Conservation (phyloP, 2,888 invertebrate genomes). For the Acleris emargana region DNA sequence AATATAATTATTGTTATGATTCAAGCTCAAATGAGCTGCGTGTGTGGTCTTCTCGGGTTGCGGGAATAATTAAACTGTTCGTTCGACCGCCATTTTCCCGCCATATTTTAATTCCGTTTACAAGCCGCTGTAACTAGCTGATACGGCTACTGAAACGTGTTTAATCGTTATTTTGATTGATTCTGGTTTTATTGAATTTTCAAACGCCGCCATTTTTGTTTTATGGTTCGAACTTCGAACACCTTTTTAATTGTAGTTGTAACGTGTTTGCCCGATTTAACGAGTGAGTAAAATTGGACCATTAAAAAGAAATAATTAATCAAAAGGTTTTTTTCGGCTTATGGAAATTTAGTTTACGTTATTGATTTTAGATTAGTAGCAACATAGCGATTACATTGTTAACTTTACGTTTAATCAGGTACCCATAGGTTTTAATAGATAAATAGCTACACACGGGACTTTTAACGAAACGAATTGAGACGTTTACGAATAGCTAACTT, state of each 20-base stretch:
- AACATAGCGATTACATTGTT: no score
- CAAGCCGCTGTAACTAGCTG: constrained; percentile 47
- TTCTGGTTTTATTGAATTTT: constrained; percentile 37
- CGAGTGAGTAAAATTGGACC: not conserved
- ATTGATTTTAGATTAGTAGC: no score
- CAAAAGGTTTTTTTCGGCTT: not conserved
- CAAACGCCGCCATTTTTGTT: constrained; percentile 32
- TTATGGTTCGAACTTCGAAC: constrained; percentile 15
- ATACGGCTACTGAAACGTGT: constrained; percentile 46
- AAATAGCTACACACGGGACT: no score
- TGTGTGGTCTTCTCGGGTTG: constrained; percentile 75
- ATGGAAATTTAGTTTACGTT: no score
- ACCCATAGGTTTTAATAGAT: no score
- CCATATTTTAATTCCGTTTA: constrained; percentile 70
- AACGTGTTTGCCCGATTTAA: not conserved
- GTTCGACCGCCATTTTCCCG: constrained; percentile 56
- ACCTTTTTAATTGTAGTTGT: constrained; percentile 12
- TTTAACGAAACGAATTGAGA: no score
- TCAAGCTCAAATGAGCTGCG: constrained; percentile 74
- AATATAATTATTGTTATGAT: constrained; percentile 79
- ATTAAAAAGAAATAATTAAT: not conserved
- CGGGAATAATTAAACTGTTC: constrained; percentile 69
- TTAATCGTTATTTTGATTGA: constrained; percentile 42
- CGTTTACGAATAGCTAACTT: no score
- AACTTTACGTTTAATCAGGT: no score